These are phyloP conservation scores for Nestor notabilis DNA, from an alignment of 2,113 vertebrate genomes.

Conservation along the genomic window DNA sequence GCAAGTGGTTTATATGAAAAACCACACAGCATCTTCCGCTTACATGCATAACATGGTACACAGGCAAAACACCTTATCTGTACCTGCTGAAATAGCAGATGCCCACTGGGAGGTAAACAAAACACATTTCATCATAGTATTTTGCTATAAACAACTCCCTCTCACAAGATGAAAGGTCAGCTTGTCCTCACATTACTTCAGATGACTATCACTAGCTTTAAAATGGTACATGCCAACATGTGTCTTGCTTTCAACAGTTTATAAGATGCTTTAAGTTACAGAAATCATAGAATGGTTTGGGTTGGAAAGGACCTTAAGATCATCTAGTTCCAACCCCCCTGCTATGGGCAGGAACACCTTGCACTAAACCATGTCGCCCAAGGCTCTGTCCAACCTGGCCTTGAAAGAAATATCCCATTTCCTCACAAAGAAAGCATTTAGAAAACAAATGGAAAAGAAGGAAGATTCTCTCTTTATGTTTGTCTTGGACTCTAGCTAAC, in stretches of 20 bases:
- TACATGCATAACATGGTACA: fast-evolving
- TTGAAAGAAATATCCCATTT: background rate
- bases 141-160: background rate
- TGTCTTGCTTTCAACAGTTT: background rate
- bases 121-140: background rate
- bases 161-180: background rate
- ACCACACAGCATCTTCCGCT: background rate
- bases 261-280: background rate
- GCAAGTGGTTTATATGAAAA: background rate
- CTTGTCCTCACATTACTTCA: background rate
- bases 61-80: background rate
- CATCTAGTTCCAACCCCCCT: too few relatives aligned
- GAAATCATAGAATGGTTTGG: background rate
- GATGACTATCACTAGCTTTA: background rate
- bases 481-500: background rate
- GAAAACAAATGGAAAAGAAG: background rate
- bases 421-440: background rate
- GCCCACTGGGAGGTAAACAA: background rate
- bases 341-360: too few relatives aligned
- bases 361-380: too few relatives aligned
- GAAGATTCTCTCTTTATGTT: background rate
- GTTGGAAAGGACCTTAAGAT: too few relatives aligned
- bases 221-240: background rate
- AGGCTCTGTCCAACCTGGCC: too few relatives aligned
- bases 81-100: background rate